phyloP scores from a whole-genome alignment of 2,888 invertebrate genomes.

The Ophonus ardosiacus region DNA sequence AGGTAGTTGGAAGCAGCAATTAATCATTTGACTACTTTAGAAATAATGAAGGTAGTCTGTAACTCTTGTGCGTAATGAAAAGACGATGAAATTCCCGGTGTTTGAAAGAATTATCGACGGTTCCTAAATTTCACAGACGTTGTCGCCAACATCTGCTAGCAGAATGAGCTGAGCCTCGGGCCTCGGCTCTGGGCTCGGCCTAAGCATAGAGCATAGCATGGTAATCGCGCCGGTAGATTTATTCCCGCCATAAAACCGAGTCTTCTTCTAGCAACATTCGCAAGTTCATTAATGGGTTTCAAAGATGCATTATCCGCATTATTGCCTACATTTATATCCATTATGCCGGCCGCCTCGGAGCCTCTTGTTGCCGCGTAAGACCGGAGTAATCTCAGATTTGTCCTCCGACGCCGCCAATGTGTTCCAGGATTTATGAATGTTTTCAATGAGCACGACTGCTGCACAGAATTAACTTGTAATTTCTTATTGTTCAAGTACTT shows the following conservation, averaged over 20 bases:
- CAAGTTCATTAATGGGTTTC: conserved; percentile 74
- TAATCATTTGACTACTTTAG: background rate
- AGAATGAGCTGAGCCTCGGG: background rate
- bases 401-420: conserved; percentile 48
- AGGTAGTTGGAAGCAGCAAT: background rate
- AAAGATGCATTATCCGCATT: conserved; percentile 74
- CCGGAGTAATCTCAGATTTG: conserved; percentile 60
- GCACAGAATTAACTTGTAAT: conserved; percentile 49
- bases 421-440: conserved; percentile 46
- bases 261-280: conserved; percentile 71
- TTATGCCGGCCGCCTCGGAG: conserved; percentile 67
- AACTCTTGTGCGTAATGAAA: conserved; percentile 15
- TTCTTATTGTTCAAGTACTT: conserved; percentile 32
- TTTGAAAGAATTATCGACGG: conserved; percentile 72
- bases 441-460: conserved; percentile 47
- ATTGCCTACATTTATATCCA: conserved; percentile 75
- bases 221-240: conserved; percentile 70
- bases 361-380: conserved; percentile 47
- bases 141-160: conserved; percentile 73
- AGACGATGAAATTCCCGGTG: conserved; percentile 63
- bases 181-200: conserved; percentile 35
- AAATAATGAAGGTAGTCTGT: background rate
- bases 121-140: conserved; percentile 68
- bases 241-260: conserved; percentile 73
- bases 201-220: conserved; percentile 71